A percentile compares a stretch with the other conserved stretches of the same genome.
These are phyloP conservation scores for Dryadula phaetusa DNA, from an alignment of 2,888 invertebrate species.

Conservation along the genomic window DNA sequence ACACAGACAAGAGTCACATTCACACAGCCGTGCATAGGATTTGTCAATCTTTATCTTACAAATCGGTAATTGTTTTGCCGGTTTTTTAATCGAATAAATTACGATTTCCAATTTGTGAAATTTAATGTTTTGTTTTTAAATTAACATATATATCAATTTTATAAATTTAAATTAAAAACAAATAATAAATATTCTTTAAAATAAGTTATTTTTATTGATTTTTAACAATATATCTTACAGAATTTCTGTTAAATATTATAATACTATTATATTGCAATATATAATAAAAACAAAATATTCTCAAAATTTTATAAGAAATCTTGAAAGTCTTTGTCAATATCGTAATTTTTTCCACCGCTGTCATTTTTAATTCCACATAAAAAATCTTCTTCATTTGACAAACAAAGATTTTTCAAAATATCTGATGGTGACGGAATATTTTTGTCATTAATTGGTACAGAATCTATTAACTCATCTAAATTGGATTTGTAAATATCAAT, in stretches of 20 bases:
- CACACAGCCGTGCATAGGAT: neutral
- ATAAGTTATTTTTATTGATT: neutral
- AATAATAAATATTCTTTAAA: neutral
- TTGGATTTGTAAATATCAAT: slow-evolving; percentile 71
- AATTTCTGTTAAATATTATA: neutral
- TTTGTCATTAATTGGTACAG: slow-evolving; percentile 69
- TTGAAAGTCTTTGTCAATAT: slow-evolving; percentile 33
- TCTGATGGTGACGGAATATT: slow-evolving; percentile 87
- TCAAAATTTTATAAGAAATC: slow-evolving; percentile 30
- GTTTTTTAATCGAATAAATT: slow-evolving; percentile 2
- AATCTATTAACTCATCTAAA: slow-evolving; percentile 65
- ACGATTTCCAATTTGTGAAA: neutral
- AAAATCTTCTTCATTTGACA: slow-evolving; percentile 78
- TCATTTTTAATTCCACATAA: slow-evolving; percentile 38
- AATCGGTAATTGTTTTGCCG: neutral
- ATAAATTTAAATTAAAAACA: neutral
- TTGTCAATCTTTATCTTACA: neutral
- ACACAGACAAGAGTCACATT: slow-evolving; percentile 26
- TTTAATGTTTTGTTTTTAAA: neutral
- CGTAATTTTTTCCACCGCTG: slow-evolving; percentile 14
- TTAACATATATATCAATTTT: neutral
- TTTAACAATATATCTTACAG: neutral
- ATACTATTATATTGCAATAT: neutral
- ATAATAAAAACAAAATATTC: neutral
- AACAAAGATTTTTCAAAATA: slow-evolving; percentile 86